Evolutionary conservation across 1,140 invertebrate species (phyloP).

Genomic region (Branchinecta lynchi): DNA sequence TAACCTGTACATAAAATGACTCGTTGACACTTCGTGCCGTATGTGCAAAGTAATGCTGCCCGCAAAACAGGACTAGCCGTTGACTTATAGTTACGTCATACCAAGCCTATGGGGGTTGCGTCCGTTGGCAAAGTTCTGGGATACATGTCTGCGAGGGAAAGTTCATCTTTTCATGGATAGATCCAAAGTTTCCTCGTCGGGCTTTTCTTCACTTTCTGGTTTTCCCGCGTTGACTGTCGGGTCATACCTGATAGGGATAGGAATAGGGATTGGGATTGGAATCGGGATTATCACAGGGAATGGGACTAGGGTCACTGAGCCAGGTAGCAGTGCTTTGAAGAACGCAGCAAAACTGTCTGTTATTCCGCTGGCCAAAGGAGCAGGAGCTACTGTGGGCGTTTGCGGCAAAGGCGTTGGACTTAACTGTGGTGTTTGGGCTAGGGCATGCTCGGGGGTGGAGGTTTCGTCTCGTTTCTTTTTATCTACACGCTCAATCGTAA

Average conservation of each 20-base stretch:
- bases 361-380: no score
- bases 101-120: no score
- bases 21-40: no score
- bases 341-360: neutral
- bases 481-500: conserved; percentile 2
- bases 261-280: neutral
- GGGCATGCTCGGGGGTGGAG: neutral
- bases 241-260: neutral
- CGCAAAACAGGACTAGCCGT: no score
- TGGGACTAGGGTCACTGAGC: neutral
- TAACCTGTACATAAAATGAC: no score
- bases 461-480: neutral
- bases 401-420: neutral
- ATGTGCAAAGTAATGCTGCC: no score
- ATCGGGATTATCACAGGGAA: neutral
- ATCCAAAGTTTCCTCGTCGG: neutral
- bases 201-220: neutral
- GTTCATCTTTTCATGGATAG: neutral
- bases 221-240: neutral
- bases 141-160: no score
- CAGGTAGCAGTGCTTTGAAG: neutral
- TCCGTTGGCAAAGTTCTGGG: no score
- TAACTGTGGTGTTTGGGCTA: neutral
- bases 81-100: no score
- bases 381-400: neutral